Evolutionary conservation across 2,113 vertebrate species (phyloP).

Genomic region (Merops nubicus): DNA sequence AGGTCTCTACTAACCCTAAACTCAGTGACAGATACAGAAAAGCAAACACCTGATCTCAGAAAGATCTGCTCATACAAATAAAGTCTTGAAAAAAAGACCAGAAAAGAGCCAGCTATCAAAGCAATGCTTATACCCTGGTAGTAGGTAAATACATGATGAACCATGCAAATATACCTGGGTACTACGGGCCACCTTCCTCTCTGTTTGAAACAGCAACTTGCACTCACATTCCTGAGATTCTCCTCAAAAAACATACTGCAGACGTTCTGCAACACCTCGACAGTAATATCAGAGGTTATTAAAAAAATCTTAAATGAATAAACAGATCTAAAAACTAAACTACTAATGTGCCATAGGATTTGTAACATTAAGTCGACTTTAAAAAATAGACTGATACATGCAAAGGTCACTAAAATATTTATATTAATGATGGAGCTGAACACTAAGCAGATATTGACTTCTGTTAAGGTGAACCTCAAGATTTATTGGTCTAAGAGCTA

Average conservation of each 20-base stretch:
- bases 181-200: not conserved
- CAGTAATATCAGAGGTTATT: not conserved
- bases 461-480: slow-evolving; percentile 78
- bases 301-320: not conserved
- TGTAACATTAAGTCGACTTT: not conserved
- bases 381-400: slow-evolving; percentile 53
- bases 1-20: slow-evolving; percentile 30
- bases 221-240: slow-evolving; percentile 8
- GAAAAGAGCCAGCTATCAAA: not conserved
- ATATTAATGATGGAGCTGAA: slow-evolving; percentile 61
- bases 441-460: slow-evolving; percentile 82
- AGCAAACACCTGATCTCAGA: slow-evolving; percentile 32
- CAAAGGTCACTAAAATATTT: slow-evolving; percentile 73
- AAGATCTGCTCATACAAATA: slow-evolving; percentile 31
- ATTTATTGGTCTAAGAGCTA: slow-evolving; percentile 78
- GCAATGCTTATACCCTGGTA: not conserved
- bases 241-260: not conserved
- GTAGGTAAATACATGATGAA: not conserved
- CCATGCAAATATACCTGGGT: not conserved
- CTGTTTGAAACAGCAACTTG: not conserved
- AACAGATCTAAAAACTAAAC: slow-evolving; percentile 15
- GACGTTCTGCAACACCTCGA: not conserved
- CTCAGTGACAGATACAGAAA: slow-evolving; percentile 20
- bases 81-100: not conserved
- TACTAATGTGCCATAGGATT: not conserved